A percentile compares a stretch with the other conserved stretches of the same genome.
These are phyloP conservation scores for Anser brachyrhynchus DNA, from an alignment of 2,113 vertebrate species.

Conservation along the genomic window DNA sequence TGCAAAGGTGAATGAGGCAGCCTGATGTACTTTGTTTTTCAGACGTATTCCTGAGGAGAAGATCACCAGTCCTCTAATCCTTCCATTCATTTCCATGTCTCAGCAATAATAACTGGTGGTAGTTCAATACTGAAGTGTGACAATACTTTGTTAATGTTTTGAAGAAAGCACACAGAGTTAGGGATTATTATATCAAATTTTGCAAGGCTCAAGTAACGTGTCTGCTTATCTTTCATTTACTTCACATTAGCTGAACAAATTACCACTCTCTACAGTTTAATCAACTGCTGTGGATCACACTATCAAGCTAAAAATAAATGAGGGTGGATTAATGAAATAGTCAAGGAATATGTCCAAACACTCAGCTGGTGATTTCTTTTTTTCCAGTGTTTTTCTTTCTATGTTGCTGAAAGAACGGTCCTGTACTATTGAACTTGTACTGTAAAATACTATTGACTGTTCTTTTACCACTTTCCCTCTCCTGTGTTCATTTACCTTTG, in stretches of 20 bases:
- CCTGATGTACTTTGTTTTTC: neutral
- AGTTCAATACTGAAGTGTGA: neutral
- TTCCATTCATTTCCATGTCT: neutral
- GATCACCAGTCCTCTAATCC: neutral
- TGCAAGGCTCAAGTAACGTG: neutral
- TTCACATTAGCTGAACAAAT: conserved; percentile 48
- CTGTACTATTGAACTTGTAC: neutral
- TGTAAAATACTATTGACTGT: neutral
- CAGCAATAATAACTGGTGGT: neutral
- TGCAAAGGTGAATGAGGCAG: neutral
- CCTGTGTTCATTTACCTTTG: neutral
- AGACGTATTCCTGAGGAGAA: neutral
- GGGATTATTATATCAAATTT: conserved; percentile 37
- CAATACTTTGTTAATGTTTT: conserved; percentile 1
- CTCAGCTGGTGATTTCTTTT: conserved; percentile 33
- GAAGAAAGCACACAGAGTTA: neutral
- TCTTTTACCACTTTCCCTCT: neutral
- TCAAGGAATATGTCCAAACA: conserved; percentile 40
- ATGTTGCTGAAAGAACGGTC: neutral
- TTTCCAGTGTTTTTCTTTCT: conserved; percentile 12
- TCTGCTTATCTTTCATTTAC: conserved; percentile 48
- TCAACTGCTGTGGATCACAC: conserved; percentile 52
- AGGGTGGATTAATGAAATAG: conserved; percentile 40
- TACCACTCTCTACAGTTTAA: conserved; percentile 23
- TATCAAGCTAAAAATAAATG: conserved; percentile 55